phyloP scores from a whole-genome alignment of 2,113 vertebrate species.

The Neodon shergylaensis region DNA sequence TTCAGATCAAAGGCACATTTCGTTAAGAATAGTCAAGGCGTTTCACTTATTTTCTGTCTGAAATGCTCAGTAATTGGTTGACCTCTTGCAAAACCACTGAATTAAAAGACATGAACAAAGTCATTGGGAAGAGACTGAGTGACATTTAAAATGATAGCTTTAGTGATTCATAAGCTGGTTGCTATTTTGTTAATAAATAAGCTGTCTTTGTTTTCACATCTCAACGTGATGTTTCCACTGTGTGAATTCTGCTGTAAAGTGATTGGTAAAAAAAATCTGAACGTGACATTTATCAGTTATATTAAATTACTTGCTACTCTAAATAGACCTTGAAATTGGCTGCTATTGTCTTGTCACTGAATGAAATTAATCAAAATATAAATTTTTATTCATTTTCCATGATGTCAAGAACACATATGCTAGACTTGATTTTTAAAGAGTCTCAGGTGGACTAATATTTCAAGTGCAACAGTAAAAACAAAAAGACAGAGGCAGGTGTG shows the following conservation, averaged over 20 bases:
- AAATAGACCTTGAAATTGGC: conserved; percentile 39
- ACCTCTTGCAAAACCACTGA: conserved; percentile 45
- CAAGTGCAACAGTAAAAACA: conserved; percentile 2
- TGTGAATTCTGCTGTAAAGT: conserved; percentile 39
- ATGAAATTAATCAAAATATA: conserved; percentile 36
- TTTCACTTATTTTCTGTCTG: conserved; percentile 19
- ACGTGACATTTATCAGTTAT: not conserved
- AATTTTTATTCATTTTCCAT: conserved; percentile 28
- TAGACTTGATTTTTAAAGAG: conserved; percentile 18
- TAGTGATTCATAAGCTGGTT: conserved; percentile 30
- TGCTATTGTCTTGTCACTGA: not conserved
- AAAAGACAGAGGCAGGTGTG: not conserved
- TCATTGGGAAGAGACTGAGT: not conserved
- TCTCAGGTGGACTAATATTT: conserved; percentile 17
- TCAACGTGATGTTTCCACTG: conserved; percentile 27
- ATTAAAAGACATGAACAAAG: conserved; percentile 63
- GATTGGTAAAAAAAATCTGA: conserved; percentile 30
- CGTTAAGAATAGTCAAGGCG: conserved; percentile 37
- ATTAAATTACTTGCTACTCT: conserved; percentile 38
- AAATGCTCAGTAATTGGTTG: conserved; percentile 49
- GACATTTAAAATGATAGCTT: conserved; percentile 58
- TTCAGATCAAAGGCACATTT: conserved; percentile 16
- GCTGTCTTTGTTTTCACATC: conserved; percentile 51
- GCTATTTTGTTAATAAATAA: conserved; percentile 49
- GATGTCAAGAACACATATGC: not conserved